Evolutionary conservation across 2,797 vertebrate genomes (phyloP), one percentile per base, ranked within the genome.

Genomic region (Macrochelys suwanniensis): DNA sequence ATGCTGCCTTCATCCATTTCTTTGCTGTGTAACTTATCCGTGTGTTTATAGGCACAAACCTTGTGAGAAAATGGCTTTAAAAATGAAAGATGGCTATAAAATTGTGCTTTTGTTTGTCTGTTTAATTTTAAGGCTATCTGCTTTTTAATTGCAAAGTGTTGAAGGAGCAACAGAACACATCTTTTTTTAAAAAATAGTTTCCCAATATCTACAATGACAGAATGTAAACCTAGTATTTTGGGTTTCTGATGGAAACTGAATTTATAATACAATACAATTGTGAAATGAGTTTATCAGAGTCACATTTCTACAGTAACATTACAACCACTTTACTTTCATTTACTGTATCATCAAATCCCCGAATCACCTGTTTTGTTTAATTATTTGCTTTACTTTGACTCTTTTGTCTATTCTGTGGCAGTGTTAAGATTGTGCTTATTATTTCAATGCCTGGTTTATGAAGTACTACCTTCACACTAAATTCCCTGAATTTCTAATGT

Each of bases 171-270:
- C 15, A 78, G 87, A 95, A 89, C 25, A 13, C n/a, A 6, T 80
- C 57, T 56, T 92, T 92, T 78, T 95, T 91, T 89, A 56, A 15
- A 59, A 17, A 33, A 6, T 74, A 21, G 0, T 56, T 91, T 92
- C 90, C 1, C 86, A 74, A 5, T 54, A 91, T 80, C 33, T 15
- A 2, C 42, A 86, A 45, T 47, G 59, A 80, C 51, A 90, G 45
- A 95, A 74, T 5, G 37, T 56, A 92, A 92, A 93, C 15, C 26
- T 74, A 87, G 26, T 10, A 81, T 89, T 92, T 74, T 74, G 74
- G 37, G 51, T 33, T 93, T 90, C n/a, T 84, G 78, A 78, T 90
- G 61, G 31, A 92, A 97, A 97, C 89, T 90, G 87, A 95, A 91
- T 94, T 95, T 95, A 82, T 74, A 92, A 90, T 78, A 95, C 65